These are phyloP conservation scores for Sarotherodon lohbergeri DNA, from an alignment of 2,113 vertebrate species.

Conservation along the genomic window DNA sequence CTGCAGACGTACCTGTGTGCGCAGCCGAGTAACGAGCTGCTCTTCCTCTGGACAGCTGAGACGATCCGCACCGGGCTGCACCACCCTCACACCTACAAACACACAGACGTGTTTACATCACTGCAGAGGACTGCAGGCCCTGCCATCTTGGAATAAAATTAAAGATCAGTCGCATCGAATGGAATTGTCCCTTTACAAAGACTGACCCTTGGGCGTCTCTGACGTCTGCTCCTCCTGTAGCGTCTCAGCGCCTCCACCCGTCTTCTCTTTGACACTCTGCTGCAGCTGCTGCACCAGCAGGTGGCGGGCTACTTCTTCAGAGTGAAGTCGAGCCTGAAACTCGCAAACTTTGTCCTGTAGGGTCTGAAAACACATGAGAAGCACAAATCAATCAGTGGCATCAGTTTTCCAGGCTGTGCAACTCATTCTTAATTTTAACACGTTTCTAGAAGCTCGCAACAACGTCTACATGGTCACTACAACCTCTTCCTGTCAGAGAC, in stretches of 20 bases:
- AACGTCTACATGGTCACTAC: not conserved
- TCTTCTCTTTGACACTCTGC: constrained; percentile 10
- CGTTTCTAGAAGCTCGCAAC: not conserved
- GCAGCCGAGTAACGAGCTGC: constrained; percentile 73
- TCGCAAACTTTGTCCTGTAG: constrained; percentile 72
- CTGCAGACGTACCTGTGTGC: constrained; percentile 76
- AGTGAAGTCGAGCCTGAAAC: constrained; percentile 69
- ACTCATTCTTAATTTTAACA: accelerated
- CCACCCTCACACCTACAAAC: constrained; percentile 27
- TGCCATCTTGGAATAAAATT: accelerated
- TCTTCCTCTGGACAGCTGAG: constrained; percentile 67
- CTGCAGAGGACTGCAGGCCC: not conserved
- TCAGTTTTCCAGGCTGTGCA: not conserved
- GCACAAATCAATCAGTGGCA: not conserved
- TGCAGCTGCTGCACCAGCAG: constrained; percentile 43
- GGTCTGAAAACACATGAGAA: constrained; percentile 46
- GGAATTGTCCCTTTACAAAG: accelerated
- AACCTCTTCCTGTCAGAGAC: not conserved
- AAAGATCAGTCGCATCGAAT: not conserved
- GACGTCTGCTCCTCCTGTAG: not conserved
- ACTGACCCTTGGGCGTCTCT: constrained; percentile 10
- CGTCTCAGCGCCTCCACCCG: not conserved
- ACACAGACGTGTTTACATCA: not conserved
- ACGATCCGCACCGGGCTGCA: constrained; percentile 47
- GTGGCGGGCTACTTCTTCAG: constrained; percentile 59